Evolutionary conservation across 2,888 invertebrate species (phyloP).

Genomic region (Podabrus alpinus): DNA sequence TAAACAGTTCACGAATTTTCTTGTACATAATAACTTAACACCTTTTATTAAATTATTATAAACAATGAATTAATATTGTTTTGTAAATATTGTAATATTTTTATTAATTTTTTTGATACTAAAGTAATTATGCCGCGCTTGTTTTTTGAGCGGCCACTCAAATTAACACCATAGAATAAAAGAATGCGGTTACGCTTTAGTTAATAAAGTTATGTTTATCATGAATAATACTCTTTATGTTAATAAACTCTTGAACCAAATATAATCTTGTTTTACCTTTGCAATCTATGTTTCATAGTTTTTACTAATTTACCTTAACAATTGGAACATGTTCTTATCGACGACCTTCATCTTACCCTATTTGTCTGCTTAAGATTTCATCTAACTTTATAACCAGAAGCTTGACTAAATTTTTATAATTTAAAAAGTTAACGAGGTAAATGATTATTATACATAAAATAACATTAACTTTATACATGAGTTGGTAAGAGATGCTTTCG

Average conservation of each 20-base stretch:
- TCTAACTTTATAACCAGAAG: neutral
- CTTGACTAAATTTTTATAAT: neutral
- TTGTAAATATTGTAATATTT: neutral
- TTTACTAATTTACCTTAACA: neutral
- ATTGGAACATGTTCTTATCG: neutral
- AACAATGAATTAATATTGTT: too few relatives aligned
- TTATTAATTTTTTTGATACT: neutral
- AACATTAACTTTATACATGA: neutral
- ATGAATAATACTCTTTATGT: neutral
- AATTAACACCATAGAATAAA: too few relatives aligned
- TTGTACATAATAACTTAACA: too few relatives aligned
- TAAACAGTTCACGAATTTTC: too few relatives aligned
- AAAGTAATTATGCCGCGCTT: neutral
- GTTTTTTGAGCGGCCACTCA: neutral
- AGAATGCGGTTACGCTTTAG: neutral
- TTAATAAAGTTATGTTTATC: too few relatives aligned
- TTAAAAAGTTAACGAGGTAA: neutral
- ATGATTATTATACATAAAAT: neutral
- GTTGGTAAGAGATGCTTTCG: neutral
- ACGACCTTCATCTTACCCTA: neutral
- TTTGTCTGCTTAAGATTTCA: neutral
- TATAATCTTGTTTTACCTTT: neutral
- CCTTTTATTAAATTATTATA: too few relatives aligned
- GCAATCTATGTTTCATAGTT: neutral
- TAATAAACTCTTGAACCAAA: neutral